phyloP scores from a whole-genome alignment of 2,113 vertebrate genomes.

The Stercorarius parasiticus region DNA sequence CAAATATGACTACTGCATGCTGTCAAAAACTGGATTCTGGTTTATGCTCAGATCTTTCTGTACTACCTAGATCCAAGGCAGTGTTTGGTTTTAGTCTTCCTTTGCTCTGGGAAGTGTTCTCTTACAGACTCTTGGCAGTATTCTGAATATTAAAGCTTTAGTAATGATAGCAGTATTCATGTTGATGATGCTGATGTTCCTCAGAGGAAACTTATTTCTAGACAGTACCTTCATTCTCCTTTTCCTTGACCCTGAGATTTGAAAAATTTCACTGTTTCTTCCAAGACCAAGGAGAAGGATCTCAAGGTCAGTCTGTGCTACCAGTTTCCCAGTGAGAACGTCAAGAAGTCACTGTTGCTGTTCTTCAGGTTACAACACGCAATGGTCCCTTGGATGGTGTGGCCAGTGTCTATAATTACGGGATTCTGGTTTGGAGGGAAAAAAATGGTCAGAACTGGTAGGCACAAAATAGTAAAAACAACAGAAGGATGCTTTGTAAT shows the following conservation, averaged over 20 bases:
- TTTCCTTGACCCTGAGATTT: not conserved
- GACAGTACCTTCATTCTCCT: not conserved
- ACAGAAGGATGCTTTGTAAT: not conserved
- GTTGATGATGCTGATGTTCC: not conserved
- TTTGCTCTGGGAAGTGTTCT: not conserved
- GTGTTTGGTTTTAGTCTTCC: not conserved
- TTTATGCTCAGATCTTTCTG: not conserved
- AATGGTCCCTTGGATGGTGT: not conserved
- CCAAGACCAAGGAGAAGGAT: not conserved
- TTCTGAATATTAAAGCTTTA: not conserved
- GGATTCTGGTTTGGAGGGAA: not conserved
- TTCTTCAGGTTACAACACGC: not conserved
- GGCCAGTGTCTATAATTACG: not conserved
- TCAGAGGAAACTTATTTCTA: not conserved
- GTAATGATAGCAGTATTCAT: not conserved
- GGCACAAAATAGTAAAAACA: not conserved
- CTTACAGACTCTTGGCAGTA: not conserved
- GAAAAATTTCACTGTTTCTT: not conserved
- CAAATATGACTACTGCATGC: not conserved
- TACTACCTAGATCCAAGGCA: not conserved
- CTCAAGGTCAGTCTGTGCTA: not conserved
- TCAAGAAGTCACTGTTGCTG: not conserved
- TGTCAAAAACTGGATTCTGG: not conserved
- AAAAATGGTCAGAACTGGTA: not conserved
- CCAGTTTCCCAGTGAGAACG: not conserved